These are phyloP conservation scores for Bothrops jararaca DNA, from an alignment of 2,113 vertebrate genomes.

Conservation along the genomic window DNA sequence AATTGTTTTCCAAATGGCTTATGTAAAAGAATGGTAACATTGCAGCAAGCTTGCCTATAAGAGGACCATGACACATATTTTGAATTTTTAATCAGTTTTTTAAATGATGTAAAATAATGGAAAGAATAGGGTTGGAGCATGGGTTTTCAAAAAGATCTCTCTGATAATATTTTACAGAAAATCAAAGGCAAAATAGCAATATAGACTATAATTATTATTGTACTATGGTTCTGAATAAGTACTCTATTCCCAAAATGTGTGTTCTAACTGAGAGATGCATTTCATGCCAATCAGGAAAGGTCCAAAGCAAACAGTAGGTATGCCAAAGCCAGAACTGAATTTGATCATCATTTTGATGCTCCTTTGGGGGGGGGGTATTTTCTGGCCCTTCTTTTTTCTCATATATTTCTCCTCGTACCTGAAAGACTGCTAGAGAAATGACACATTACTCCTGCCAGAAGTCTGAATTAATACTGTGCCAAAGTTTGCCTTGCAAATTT, in stretches of 20 bases:
- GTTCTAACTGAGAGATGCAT: background rate
- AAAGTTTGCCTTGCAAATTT: background rate
- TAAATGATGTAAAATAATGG: background rate
- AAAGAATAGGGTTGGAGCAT: conserved; percentile 33
- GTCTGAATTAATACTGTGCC: background rate
- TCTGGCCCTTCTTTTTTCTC: background rate
- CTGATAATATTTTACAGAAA: conserved; percentile 39
- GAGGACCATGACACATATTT: background rate
- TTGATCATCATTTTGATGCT: background rate
- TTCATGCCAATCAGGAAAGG: background rate
- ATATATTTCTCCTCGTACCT: background rate
- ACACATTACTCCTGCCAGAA: background rate
- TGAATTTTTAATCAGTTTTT: background rate
- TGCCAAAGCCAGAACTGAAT: background rate
- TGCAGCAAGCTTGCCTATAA: conserved; percentile 10
- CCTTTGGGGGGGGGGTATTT: background rate
- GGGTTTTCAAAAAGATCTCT: conserved; percentile 27
- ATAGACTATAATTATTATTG: background rate
- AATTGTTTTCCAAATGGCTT: conserved; percentile 12
- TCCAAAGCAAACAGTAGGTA: background rate
- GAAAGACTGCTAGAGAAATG: background rate
- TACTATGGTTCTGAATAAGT: background rate
- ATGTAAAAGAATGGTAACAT: background rate
- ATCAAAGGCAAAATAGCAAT: background rate
- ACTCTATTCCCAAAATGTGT: background rate